A percentile compares a stretch with the other conserved stretches of the same genome.
These are phyloP conservation scores for Gambusia affinis DNA, from an alignment of 2,113 vertebrate genomes.

Conservation along the genomic window DNA sequence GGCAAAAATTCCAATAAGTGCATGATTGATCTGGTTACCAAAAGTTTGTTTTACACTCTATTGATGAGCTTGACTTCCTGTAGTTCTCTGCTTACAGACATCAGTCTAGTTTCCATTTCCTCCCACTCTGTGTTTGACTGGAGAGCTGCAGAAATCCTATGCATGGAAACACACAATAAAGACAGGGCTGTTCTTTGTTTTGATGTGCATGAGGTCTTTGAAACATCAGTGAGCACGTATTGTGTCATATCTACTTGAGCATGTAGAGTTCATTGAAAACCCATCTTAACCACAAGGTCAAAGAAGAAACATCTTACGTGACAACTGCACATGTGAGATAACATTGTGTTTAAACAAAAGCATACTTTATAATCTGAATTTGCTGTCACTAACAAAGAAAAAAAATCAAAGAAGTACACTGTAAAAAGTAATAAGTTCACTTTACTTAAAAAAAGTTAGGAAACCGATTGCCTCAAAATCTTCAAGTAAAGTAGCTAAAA, in stretches of 20 bases:
- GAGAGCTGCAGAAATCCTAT: constrained; percentile 16
- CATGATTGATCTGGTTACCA: constrained; percentile 69
- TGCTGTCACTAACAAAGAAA: not conserved
- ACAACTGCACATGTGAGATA: constrained; percentile 21
- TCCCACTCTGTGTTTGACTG: constrained; percentile 7
- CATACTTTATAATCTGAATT: not conserved
- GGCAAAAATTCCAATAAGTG: constrained; percentile 58
- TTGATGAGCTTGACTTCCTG: constrained; percentile 68
- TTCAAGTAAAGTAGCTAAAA: too few relatives aligned
- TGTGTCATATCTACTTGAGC: constrained; percentile 24
- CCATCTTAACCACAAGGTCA: constrained; percentile 10
- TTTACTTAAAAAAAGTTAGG: too few relatives aligned
- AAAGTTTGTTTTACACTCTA: constrained; percentile 75
- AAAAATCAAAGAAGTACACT: too few relatives aligned
- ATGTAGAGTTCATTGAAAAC: constrained; percentile 16
- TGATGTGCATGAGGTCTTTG: constrained; percentile 17
- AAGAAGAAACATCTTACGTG: constrained; percentile 20
- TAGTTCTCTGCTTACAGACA: constrained; percentile 28
- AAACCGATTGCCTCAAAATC: too few relatives aligned
- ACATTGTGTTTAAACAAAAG: not conserved
- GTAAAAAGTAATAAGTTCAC: too few relatives aligned
- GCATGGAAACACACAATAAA: constrained; percentile 4
- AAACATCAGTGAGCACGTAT: constrained; percentile 46
- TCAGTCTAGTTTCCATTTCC: constrained; percentile 48
- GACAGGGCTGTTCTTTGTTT: constrained; percentile 6